Conservation (phyloP, 2,113 vertebrate genomes). For the Hemiprocne comata region DNA sequence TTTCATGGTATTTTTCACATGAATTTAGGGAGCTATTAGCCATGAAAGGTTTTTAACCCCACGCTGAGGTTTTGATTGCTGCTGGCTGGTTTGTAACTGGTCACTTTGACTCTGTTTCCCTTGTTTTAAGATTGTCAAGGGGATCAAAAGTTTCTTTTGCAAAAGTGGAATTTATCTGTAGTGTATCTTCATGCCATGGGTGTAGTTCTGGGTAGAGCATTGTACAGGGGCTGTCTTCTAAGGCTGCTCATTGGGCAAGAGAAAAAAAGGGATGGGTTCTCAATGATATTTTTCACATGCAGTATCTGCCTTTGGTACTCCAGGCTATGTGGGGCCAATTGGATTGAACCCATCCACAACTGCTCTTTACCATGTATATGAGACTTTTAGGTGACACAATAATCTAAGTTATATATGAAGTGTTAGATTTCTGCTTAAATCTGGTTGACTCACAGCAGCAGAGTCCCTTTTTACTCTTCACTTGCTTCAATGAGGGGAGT, state of each 20-base stretch:
- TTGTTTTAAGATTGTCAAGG: background rate
- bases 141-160: background rate
- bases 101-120: background rate
- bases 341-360: background rate
- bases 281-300: background rate
- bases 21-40: background rate
- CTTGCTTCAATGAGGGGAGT: background rate
- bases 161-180: background rate
- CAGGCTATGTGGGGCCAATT: background rate
- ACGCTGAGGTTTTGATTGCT: background rate
- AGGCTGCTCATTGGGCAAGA: background rate
- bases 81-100: background rate
- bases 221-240: background rate
- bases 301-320: background rate
- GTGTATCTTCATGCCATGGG: background rate
- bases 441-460: background rate
- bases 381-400: background rate
- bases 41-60: background rate
- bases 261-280: background rate
- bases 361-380: background rate
- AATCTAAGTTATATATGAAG: background rate
- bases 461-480: slow-evolving; percentile 23
- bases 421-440: background rate
- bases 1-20: background rate
- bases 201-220: background rate